Base-by-base conservation (phyloP, 2,797 vertebrate species). In the Anas bahamensis region DNA sequence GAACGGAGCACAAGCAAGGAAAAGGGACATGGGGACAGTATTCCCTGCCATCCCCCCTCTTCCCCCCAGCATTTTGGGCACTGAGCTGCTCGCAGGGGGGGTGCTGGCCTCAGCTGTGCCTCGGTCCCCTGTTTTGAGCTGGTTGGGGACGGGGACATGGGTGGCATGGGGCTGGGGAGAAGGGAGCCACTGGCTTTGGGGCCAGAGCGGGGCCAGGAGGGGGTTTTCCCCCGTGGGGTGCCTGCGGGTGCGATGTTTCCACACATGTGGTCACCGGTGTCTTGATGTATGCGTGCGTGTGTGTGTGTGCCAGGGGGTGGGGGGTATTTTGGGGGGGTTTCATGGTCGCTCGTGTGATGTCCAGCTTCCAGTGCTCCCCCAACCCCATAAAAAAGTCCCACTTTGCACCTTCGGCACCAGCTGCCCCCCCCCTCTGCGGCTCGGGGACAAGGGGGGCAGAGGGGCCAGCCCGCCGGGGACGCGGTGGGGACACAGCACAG, bases 291-390 rank as follows among this genome's bases (percentile, higher is more conserved):
- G 46, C 12, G 46, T 48, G 46, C 7, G 46, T 46, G 44, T 13
- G 46, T 23, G 46, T 48, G 46, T 78, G 21, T 76, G 39, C 33
- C 2, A 5, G 37, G 9, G 42, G 6, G 21, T 21, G 86, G 78
- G 85, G 26, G 88, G 81, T 79, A 64, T 78, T 94, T 81, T 0
- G 35, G 35, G 35, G 37, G 87, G 83, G 64, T 89, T 68, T 94
- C 75, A 64, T 82, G 78, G 85, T 91, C 84, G 88, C 83, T 93
- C 37, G 8, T 70, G 77, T 66, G 2, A 63, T 97, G 90, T 96
- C 83, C 68, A 94, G 94, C 96, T 96, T 96, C 82, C 92, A 91
- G 76, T 87, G 78, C 82, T 96, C 65, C 46, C 64, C 9, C 33
- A 39, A 33, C 23, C 66, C 65, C 70, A 65, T 12, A 48, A 64